phyloP scores from a whole-genome alignment of 2,113 vertebrate species.

The Cygnus buccinator region DNA sequence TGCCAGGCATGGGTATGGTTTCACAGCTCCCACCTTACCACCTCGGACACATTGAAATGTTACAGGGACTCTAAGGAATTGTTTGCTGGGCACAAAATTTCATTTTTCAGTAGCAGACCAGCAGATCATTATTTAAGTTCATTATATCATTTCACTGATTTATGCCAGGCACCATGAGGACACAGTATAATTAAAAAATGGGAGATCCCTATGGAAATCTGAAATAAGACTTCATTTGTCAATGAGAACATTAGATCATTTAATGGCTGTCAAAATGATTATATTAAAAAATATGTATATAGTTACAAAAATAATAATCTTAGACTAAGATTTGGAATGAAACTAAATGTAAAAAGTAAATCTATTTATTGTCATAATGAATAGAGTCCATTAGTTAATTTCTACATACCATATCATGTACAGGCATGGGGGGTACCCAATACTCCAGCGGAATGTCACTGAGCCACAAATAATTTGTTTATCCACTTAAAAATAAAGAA shows the following conservation, averaged over 20 bases:
- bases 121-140: not conserved
- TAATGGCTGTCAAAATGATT: not conserved
- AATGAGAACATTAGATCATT: not conserved
- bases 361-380: not conserved
- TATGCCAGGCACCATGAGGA: not conserved
- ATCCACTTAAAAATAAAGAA: not conserved
- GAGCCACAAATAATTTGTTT: not conserved
- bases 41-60: not conserved
- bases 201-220: not conserved
- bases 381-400: not conserved
- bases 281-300: not conserved
- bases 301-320: not conserved
- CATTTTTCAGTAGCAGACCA: not conserved
- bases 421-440: not conserved
- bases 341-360: not conserved
- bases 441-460: not conserved
- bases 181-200: not conserved
- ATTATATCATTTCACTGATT: not conserved
- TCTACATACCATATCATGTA: not conserved
- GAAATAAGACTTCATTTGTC: not conserved
- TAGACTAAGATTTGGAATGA: not conserved
- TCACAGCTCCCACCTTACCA: not conserved
- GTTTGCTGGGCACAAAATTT: not conserved
- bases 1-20: not conserved
- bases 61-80: not conserved